These are phyloP conservation scores for Typhlichthys subterraneus DNA, from an alignment of 2,797 vertebrate species.

Conservation along the genomic window DNA sequence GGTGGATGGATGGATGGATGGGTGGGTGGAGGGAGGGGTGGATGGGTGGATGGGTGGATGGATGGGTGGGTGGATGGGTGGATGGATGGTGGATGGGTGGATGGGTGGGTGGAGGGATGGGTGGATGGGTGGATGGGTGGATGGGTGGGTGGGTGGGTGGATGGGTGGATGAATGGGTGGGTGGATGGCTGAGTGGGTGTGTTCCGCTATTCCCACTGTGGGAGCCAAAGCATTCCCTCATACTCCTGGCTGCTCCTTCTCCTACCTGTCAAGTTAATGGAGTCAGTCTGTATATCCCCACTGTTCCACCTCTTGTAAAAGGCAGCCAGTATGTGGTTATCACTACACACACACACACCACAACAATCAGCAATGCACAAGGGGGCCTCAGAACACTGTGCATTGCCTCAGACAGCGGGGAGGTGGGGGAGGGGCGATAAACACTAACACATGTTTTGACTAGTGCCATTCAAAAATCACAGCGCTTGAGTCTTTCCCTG, in stretches of 20 bases:
- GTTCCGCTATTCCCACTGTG: constrained; percentile 27
- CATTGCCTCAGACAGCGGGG: too few species aligned
- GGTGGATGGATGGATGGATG: too few species aligned
- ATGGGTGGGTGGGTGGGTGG: too few species aligned
- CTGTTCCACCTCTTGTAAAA: constrained; percentile 74
- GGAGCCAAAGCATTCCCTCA: constrained; percentile 75
- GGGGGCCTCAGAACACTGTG: constrained; percentile 16
- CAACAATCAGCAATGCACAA: constrained; percentile 49
- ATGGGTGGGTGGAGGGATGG: too few species aligned
- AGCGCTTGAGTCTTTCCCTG: background rate
- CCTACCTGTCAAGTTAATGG: constrained; percentile 75
- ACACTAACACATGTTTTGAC: constrained; percentile 36
- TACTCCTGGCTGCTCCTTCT: constrained; percentile 68
- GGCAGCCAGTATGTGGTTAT: constrained; percentile 63
- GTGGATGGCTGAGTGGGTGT: too few species aligned
- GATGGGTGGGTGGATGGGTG: too few species aligned
- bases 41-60: too few species aligned
- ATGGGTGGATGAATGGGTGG: too few species aligned
- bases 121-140: too few species aligned
- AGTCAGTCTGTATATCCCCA: constrained; percentile 69
- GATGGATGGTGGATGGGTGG: too few species aligned
- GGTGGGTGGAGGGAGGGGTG: too few species aligned
- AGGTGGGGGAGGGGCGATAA: constrained; percentile 32
- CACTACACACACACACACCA: constrained; percentile 47
- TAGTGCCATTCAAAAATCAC: constrained; percentile 23